Evolutionary conservation across 2,888 invertebrate species (phyloP), one percentile per base, ranked within the genome.

Genomic region (Colostygia pectinataria): DNA sequence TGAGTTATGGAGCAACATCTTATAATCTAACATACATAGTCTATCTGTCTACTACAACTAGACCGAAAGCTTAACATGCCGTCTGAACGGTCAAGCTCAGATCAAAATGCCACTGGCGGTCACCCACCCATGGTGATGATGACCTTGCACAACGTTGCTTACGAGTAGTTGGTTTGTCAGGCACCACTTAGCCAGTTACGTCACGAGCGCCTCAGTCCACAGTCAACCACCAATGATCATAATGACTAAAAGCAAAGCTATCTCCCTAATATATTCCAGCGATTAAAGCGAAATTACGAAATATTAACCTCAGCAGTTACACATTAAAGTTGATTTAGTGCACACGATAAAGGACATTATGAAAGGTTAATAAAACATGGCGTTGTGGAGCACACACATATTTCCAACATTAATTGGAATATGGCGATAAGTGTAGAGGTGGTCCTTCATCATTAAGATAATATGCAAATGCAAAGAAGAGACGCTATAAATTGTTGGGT

Each of bases 391-490:
- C 65, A 64, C 69, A 67, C 68, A 74, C 80, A 78, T 82, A 80
- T 80, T 80, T 79, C 63, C 76, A 78, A 74, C 83, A 83, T 83
- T 83, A 82, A 83, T 83, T 83, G 81, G 80, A 79, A 81, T 82
- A 83, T 80, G 69, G 77, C 68, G 83, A 83, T 83, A 83, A 81
- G 75, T 77, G 65, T 66, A 61, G 75, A 69, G 76, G 67, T 71
- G 76, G 76, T 75, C 79, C 75, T 80, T 80, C 80, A 80, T 83
- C 80, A 83, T 78, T 80, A 78, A 83, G 83, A 83, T 83, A 83
- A 83, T 77, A 83, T 83, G 83, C 74, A 77, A 83, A 83, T 81
- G 72, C 64, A 58, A 70, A 57, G 61, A 66, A 65, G 72, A 74
- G 72, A 72, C 52, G 65, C 68, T 65, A 73, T 81, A 78, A 75